Percentiles rank a stretch among this genome's conserved stretches.
Evolutionary conservation across 1,140 invertebrate species (phyloP).

Genomic region (Gryllus bimaculatus): DNA sequence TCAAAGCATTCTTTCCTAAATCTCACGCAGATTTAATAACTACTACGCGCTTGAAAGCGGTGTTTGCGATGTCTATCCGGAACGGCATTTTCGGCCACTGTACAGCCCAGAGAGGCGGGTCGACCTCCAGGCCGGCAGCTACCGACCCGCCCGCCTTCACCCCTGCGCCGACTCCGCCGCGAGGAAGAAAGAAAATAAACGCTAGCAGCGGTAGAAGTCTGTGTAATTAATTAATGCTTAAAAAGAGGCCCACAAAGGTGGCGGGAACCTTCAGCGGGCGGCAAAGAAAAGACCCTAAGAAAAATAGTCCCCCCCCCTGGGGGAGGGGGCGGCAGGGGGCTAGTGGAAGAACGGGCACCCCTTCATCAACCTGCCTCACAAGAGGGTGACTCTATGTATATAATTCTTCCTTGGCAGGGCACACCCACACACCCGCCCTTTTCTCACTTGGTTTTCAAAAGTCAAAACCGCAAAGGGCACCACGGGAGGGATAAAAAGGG

Average conservation of each 20-base stretch:
- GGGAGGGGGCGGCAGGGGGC: too few relatives aligned
- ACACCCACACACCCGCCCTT: neutral
- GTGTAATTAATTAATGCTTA: conserved; percentile 2
- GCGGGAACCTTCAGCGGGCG: neutral
- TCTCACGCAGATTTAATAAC: too few relatives aligned
- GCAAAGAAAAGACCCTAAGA: neutral
- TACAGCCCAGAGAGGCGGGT: too few relatives aligned
- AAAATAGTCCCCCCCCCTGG: neutral
- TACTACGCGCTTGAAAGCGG: too few relatives aligned
- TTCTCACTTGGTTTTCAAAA: neutral
- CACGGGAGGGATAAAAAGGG: neutral
- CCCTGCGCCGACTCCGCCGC: too few relatives aligned
- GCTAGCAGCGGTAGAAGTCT: neutral
- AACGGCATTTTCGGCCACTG: too few relatives aligned
- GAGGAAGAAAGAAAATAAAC: neutral
- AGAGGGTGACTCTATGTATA: conserved; percentile 1
- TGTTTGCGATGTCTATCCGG: too few relatives aligned
- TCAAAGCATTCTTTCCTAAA: too few relatives aligned
- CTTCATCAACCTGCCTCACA: neutral
- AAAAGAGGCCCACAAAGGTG: neutral
- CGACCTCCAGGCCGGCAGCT: too few relatives aligned
- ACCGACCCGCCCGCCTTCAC: too few relatives aligned
- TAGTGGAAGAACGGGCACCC: neutral
- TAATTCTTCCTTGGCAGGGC: neutral
- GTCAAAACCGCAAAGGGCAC: neutral